phyloP scores from a whole-genome alignment of 2,113 vertebrate genomes.

The Vimba vimba region DNA sequence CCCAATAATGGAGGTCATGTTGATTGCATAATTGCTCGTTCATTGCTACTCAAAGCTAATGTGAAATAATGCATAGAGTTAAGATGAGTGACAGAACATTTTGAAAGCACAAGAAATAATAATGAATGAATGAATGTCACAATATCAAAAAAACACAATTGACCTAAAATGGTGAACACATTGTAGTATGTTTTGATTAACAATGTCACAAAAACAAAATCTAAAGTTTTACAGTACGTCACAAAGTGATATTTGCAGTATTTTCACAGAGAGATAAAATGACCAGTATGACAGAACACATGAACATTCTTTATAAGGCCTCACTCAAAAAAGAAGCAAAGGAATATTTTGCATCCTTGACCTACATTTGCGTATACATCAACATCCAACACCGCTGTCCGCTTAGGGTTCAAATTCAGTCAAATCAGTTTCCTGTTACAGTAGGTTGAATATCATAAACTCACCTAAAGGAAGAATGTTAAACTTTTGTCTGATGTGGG shows the following conservation, averaged over 20 bases:
- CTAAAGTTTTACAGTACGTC: neutral
- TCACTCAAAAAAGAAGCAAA: neutral
- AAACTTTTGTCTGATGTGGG: neutral
- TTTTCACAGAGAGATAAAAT: neutral
- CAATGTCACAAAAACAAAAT: neutral
- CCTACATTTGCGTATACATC: neutral
- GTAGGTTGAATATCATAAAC: neutral
- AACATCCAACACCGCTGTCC: neutral
- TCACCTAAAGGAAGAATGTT: neutral
- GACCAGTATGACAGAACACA: neutral
- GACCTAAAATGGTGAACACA: neutral
- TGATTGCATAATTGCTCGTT: neutral
- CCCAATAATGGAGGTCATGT: neutral
- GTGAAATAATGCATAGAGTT: neutral
- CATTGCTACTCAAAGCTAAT: neutral
- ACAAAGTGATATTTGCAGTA: neutral
- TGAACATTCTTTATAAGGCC: neutral
- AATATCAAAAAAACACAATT: neutral
- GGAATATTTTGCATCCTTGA: neutral
- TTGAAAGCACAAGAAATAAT: constrained; percentile 1
- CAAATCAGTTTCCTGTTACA: neutral
- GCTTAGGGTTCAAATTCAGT: neutral
- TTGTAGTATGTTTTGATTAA: neutral
- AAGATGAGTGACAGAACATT: neutral
- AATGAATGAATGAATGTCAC: neutral